These are phyloP conservation scores for Agapostemon virescens DNA, from an alignment of 2,888 invertebrate genomes.

Conservation along the genomic window DNA sequence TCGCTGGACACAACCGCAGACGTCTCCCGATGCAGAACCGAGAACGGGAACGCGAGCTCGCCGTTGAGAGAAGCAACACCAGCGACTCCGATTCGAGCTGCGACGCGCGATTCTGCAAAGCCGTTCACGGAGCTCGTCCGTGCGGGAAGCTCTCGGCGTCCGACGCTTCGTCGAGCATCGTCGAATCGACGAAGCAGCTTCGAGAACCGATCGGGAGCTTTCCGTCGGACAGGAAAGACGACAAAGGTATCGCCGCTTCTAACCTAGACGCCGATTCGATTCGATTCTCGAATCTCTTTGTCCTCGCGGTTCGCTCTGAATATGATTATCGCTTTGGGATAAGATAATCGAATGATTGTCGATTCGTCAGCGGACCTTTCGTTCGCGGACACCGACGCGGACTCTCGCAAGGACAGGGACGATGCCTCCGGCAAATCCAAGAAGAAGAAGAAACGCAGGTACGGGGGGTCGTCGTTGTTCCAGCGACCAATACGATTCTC, in stretches of 20 bases:
- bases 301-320: not conserved
- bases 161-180: conserved; percentile 15
- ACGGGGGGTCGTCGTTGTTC: not conserved
- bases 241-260: conserved; percentile 33
- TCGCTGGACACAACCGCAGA: conserved; percentile 62
- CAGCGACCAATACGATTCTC: not conserved
- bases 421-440: conserved; percentile 52
- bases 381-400: conserved; percentile 39
- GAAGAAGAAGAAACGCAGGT: conserved; percentile 72
- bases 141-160: conserved; percentile 29
- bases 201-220: conserved; percentile 1
- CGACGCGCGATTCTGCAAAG: conserved; percentile 39
- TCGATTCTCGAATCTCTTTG: not conserved
- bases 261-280: not conserved
- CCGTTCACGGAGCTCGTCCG: conserved; percentile 11
- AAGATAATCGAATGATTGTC: no score
- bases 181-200: conserved; percentile 30
- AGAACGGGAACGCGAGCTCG: conserved; percentile 42
- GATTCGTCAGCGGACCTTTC: conserved; percentile 17
- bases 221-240: not conserved
- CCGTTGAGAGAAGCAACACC: conserved; percentile 29
- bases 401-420: conserved; percentile 45
- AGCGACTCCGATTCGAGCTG: conserved; percentile 41
- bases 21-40: conserved; percentile 50
- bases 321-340: not conserved